Base-by-base conservation (phyloP, 2,797 vertebrate species). In the Nannoperca obscura region DNA sequence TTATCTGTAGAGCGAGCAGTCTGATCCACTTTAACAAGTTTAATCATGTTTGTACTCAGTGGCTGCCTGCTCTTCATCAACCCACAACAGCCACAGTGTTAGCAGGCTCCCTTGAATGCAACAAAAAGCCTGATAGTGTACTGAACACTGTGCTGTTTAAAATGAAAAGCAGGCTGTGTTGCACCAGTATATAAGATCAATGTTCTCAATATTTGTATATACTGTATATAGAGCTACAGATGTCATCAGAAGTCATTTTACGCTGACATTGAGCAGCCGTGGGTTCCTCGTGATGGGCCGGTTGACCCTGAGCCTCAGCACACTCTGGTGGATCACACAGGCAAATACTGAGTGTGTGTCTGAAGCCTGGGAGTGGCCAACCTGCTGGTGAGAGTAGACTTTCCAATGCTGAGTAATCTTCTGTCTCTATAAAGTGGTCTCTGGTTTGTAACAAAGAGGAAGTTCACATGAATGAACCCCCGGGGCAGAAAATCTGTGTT, bases 251-350 rank as follows among this genome's bases (percentile, higher is more conserved):
- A 42, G 22, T 77, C 61, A 49, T 78, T 64, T 66, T 27, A 11
- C 46, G 44, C 53, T 69, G 44, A 64, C 63, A 46, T 11, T 22
- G 63, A 68, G 55, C 68, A 61, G 54, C 79, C 49, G 65, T 50
- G 77, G 59, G 58, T 86, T 62, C 59, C 30, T 32, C 5, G 19
- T 60, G 46, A 54, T n/a, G 83, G 57, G 76, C 84, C 75, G 64
- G 55, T 78, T 88, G 87, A 92, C 86, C 82, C 63, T 90, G 83
- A 91, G 82, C 49, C 88, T 87, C 78, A 90, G 90, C 83, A 88
- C 90, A 87, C 85, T 86, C 91, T 90, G 87, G 74, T 86, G 88
- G 86, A 87, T 66, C 84, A 76, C 74, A 74, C 22, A 69, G 85
- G 89, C 83, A 92, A 87, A 85, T 74, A 78, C 86, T 73, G 38